These are phyloP conservation scores for Parelbella ahira DNA, from an alignment of 2,888 invertebrate species.

Conservation along the genomic window DNA sequence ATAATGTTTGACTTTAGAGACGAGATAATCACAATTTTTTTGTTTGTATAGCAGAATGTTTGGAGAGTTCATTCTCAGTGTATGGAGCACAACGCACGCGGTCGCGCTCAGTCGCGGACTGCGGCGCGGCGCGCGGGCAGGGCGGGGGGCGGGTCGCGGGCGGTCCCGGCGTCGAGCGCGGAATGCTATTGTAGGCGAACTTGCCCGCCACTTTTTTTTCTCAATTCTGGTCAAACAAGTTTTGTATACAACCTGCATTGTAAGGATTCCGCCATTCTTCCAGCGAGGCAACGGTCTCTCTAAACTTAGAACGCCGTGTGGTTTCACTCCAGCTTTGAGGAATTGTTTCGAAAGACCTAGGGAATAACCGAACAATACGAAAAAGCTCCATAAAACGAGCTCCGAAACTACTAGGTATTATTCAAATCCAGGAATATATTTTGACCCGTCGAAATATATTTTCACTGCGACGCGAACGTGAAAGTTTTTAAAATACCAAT, in stretches of 20 bases:
- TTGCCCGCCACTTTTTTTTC: constrained; percentile 76
- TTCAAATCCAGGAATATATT: constrained; percentile 4
- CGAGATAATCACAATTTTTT: constrained; percentile 18
- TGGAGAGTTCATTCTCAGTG: constrained; percentile 17
- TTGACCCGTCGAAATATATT: background rate
- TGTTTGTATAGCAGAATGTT: constrained; percentile 34
- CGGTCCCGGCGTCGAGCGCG: constrained; percentile 48
- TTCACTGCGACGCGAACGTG: too few species aligned
- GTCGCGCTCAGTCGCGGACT: constrained; percentile 64
- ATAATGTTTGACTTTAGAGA: constrained; percentile 2
- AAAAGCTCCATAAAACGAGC: constrained; percentile 2
- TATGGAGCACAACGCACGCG: constrained; percentile 47
- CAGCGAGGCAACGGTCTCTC: constrained; percentile 67
- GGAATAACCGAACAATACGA: constrained; percentile 12
- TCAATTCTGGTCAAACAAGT: constrained; percentile 79
- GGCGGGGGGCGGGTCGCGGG: constrained; percentile 63
- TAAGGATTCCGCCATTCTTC: constrained; percentile 79
- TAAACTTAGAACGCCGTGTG: constrained; percentile 54
- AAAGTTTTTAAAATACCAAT: too few species aligned
- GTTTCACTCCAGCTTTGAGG: constrained; percentile 38
- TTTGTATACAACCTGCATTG: constrained; percentile 79
- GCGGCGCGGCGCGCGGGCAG: constrained; percentile 42
- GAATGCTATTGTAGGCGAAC: constrained; percentile 81
- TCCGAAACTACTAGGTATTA: background rate
- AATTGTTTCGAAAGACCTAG: constrained; percentile 20